Base-by-base conservation (phyloP, 2,797 vertebrate species). In the Tapera naevia region DNA sequence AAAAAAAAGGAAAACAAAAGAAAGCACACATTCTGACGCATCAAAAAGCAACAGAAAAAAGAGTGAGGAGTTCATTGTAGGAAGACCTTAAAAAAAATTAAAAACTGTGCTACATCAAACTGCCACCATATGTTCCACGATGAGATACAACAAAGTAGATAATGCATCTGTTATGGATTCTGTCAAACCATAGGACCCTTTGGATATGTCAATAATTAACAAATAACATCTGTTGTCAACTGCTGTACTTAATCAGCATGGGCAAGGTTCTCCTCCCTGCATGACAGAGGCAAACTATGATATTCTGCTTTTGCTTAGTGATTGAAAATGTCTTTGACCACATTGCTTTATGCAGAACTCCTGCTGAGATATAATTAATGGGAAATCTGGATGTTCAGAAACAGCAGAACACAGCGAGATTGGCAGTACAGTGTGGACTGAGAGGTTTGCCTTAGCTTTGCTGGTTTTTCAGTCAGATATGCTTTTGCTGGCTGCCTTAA, bases 171-270 rank as follows among this genome's bases (percentile, higher is more conserved):
- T 84, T 84, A 53, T 1, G 0, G 4, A 62, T 88, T 76, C 85
- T 91, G 71, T 90, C 80, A 93, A 95, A 80, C 91, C 80, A 43
- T 35, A 46, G 92, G 71, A 80, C 86, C 69, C 89, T 91, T 94
- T 90, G 80, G 57, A 90, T 93, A 18, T 91, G 91, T 88, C 89
- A 94, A 46, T 94, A 97, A 96, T 96, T 95, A 95, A 94, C 71
- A 92, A 88, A 81, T 92, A 92, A 66, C 90, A 90, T 82, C 93
- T 96, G 94, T 76, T 93, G 80, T 93, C 88, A 96, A 37, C 90
- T 93, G 86, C 78, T 95, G 86, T 61, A 84, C 43, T 86, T 89
- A 61, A 90, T 88, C 88, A 93, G 86, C 67, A 45, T 7, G 74
- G 80, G 61, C 67, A 74, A 41, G 72, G 78, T 23, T 91, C 78